Conservation (phyloP, 2,888 invertebrate species). For the Halictus quadricinctus region DNA sequence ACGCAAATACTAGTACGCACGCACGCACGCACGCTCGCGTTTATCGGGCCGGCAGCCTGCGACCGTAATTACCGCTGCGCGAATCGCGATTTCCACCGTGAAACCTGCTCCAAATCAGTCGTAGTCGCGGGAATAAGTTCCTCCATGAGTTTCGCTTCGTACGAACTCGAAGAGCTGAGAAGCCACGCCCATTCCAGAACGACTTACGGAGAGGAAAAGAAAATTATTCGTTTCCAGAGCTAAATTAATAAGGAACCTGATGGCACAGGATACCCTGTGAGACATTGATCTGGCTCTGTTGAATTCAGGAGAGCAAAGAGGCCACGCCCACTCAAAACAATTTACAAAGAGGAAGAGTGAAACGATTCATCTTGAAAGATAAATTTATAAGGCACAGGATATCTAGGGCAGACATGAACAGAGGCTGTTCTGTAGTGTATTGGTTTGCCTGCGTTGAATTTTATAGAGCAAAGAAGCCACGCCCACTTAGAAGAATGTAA, state of each 20-base stretch:
- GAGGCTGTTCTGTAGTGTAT: no score
- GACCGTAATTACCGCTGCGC: background rate
- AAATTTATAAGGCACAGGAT: no score
- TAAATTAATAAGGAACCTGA: no score
- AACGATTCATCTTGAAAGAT: no score
- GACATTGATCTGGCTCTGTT: no score
- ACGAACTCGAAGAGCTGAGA: background rate
- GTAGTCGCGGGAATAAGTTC: background rate
- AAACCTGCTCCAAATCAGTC: background rate
- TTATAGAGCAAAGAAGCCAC: no score
- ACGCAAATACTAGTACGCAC: conserved; percentile 53
- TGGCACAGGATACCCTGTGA: no score
- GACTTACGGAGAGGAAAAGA: no score
- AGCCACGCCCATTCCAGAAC: background rate
- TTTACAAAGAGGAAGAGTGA: background rate
- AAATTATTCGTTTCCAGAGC: no score
- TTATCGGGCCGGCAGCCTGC: conserved; percentile 5
- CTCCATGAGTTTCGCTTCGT: background rate
- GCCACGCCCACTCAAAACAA: background rate
- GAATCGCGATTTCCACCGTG: conserved; percentile 14
- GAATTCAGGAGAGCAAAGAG: no score
- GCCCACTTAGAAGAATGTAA: background rate
- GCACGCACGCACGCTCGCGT: conserved; percentile 7
- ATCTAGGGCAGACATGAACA: no score
- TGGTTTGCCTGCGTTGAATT: no score